Evolutionary conservation across 2,888 invertebrate genomes (phyloP).

Genomic region (Lasius platythorax): DNA sequence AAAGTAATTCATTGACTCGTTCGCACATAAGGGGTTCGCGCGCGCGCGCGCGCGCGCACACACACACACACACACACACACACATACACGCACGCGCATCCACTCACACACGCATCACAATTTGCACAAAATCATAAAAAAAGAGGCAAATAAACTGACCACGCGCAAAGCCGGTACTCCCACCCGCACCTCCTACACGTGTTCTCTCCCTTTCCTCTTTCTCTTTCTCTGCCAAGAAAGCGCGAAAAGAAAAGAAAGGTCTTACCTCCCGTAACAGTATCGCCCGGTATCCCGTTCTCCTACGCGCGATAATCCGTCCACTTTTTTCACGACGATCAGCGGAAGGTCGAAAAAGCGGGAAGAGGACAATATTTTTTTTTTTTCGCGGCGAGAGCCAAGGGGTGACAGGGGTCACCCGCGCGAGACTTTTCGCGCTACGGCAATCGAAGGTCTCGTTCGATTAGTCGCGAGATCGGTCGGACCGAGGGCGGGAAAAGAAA

Average conservation of each 20-base stretch:
- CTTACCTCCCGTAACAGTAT: slow-evolving; percentile 54
- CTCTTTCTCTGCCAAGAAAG: slow-evolving; percentile 7
- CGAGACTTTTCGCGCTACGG: neutral
- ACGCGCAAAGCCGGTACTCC: slow-evolving; percentile 16
- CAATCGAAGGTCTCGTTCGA: slow-evolving; percentile 55
- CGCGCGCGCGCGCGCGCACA: neutral
- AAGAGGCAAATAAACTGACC: slow-evolving; percentile 9
- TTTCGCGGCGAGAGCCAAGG: too few species aligned
- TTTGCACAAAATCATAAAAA: slow-evolving; percentile 5
- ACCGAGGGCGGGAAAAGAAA: neutral
- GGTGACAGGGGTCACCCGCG: neutral
- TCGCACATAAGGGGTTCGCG: slow-evolving; percentile 20
- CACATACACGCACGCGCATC: neutral
- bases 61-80: neutral
- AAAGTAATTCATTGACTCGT: slow-evolving; percentile 45
- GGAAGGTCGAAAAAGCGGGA: neutral
- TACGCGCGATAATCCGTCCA: slow-evolving; percentile 28
- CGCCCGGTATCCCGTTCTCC: slow-evolving; percentile 32
- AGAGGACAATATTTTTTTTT: neutral
- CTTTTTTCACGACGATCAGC: slow-evolving; percentile 4
- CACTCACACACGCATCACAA: neutral
- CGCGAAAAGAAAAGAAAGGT: slow-evolving; percentile 5
- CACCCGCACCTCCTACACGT: slow-evolving; percentile 35
- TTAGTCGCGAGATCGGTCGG: slow-evolving; percentile 43
- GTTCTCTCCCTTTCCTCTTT: slow-evolving; percentile 21